Conservation (phyloP, 2,113 vertebrate species). For the Triplophysa tibetana region DNA sequence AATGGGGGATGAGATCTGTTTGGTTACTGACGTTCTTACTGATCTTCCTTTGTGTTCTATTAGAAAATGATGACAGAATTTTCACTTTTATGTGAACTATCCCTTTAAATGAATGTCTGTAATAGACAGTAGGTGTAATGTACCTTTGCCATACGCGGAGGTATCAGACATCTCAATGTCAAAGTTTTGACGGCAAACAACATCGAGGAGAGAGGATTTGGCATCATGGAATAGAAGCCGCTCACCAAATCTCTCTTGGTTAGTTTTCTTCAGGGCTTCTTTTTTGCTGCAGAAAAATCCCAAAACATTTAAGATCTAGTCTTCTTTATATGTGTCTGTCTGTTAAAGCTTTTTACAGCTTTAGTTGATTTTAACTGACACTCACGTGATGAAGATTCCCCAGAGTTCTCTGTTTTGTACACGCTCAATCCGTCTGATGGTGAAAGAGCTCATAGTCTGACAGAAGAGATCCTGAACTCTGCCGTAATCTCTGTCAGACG, state of each 20-base stretch:
- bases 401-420: slow-evolving; percentile 56
- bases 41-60: too few species aligned
- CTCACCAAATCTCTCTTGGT: slow-evolving; percentile 54
- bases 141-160: slow-evolving; percentile 70
- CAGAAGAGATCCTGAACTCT: slow-evolving; percentile 46
- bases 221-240: slow-evolving; percentile 66
- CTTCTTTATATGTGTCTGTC: not conserved
- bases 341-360: not conserved
- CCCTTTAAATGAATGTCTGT: too few species aligned
- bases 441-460: slow-evolving; percentile 42
- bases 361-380: not conserved
- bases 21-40: too few species aligned
- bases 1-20: too few species aligned
- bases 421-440: slow-evolving; percentile 45
- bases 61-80: too few species aligned
- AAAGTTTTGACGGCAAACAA: slow-evolving; percentile 69
- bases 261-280: slow-evolving; percentile 69
- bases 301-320: not conserved
- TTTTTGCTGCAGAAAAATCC: slow-evolving; percentile 63
- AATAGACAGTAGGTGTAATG: not conserved
- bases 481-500: slow-evolving; percentile 42
- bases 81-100: not conserved
- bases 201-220: slow-evolving; percentile 16
- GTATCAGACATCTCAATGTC: slow-evolving; percentile 65
- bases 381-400: slow-evolving; percentile 52